Evolutionary conservation across 2,113 vertebrate genomes (phyloP).

Genomic region (Pterocles gutturalis): DNA sequence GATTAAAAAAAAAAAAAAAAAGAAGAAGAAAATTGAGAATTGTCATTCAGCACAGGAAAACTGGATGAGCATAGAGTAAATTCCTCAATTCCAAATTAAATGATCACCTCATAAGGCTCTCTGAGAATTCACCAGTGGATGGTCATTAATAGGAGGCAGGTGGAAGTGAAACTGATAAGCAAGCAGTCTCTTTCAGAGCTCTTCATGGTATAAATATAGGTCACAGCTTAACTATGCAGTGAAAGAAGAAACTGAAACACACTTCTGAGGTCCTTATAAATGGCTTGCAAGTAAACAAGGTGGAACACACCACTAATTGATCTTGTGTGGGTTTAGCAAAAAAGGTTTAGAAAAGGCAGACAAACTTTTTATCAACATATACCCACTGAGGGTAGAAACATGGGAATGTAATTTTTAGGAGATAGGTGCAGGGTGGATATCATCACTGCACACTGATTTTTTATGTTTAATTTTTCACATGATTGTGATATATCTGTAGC

Average conservation of each 20-base stretch:
- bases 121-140: neutral
- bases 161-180: neutral
- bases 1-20: neutral
- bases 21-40: neutral
- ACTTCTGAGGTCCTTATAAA: neutral
- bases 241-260: neutral
- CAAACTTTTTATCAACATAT: neutral
- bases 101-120: neutral
- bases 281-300: neutral
- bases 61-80: neutral
- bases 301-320: neutral
- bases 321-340: neutral
- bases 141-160: neutral
- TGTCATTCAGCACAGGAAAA: neutral
- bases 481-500: neutral
- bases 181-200: neutral
- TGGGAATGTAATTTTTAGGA: neutral
- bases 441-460: neutral
- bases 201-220: neutral
- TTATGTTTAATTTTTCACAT: neutral
- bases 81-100: slow-evolving; percentile 1
- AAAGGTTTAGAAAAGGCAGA: neutral
- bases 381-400: neutral
- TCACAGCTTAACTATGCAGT: neutral
- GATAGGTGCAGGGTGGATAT: neutral